Evolutionary conservation across 37 sponge, comb jelly and placozoan species (phyloP), one percentile per base, ranked within the genome.

Genomic region (Dysidea cf. avara): DNA sequence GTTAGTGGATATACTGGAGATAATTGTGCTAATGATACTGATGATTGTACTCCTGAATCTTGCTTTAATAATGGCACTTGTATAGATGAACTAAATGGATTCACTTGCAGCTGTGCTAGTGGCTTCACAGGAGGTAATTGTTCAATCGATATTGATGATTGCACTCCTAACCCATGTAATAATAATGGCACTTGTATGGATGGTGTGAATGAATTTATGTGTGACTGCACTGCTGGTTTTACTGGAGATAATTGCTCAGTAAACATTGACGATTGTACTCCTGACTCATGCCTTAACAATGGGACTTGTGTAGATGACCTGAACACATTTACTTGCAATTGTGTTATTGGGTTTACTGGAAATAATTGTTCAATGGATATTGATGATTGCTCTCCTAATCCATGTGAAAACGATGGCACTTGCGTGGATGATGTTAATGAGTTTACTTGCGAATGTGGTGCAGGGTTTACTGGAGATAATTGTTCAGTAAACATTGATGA

Each of bases 101-200:
- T 71, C 29, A 55, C 17, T 7, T 81, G 82, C 31, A 33, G 17
- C n/a, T 81, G 82, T 75, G 18, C 52, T 3, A 18, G 38, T 63
- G 88, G 88, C 12, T 82, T 68, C 38, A 82, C 80, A 11, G 88
- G 84, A 0, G 16, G 2, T 21, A 31, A 37, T 35, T 93, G 94
- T 56, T 56, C 76, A 11, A 56, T 39, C 31, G 68, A 72, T 29
- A 68, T 79, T 53, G 53, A 77, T 32, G 84, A 83, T 30, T 79
- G 84, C 16, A 14, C 35, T 20, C 18, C 68, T 16, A 16, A 69
- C 21, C 74, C 79, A 22, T 89, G 90, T 46, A 38, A 26, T 1
- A 83, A 83, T n/a, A n/a, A n/a, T n/a, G n/a, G n/a, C n/a, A n/a
- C n/a, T n/a, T n/a, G n/a, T n/a, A n/a, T n/a, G n/a, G n/a, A n/a